phyloP scores from a whole-genome alignment of 2,797 vertebrate genomes.

The Thalassophryne amazonica region DNA sequence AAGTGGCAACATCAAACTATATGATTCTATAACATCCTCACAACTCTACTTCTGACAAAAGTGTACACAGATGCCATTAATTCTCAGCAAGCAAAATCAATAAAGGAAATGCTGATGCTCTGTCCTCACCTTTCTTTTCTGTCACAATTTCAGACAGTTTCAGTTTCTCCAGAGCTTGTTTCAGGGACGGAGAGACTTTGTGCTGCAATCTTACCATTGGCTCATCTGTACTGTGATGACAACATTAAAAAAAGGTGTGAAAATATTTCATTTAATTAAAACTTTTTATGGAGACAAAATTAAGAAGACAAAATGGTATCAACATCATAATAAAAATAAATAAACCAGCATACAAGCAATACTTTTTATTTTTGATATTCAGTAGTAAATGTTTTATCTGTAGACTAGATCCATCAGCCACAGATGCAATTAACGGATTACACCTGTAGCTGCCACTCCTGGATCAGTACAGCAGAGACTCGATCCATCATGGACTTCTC shows the following conservation, averaged over 20 bases:
- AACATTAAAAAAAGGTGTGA: slow-evolving; percentile 4
- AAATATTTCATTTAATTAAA: too few relatives aligned
- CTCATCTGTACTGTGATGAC: slow-evolving; percentile 85
- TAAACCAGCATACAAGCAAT: neutral
- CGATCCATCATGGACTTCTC: too few relatives aligned
- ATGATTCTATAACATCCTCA: too few relatives aligned
- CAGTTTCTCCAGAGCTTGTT: slow-evolving; percentile 93
- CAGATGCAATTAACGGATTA: too few relatives aligned
- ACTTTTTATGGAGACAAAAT: too few relatives aligned
- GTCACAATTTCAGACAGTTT: slow-evolving; percentile 82
- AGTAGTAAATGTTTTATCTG: slow-evolving; percentile 9
- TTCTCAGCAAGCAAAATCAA: neutral
- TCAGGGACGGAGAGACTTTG: slow-evolving; percentile 91
- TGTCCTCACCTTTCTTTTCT: slow-evolving; percentile 81
- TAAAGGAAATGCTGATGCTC: neutral
- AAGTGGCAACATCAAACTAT: too few relatives aligned
- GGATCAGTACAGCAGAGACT: too few relatives aligned
- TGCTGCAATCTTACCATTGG: slow-evolving; percentile 86
- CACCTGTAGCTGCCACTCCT: too few relatives aligned
- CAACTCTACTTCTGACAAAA: too few relatives aligned
- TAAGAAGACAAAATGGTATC: too few relatives aligned
- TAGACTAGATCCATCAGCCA: too few relatives aligned
- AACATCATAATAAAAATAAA: neutral
- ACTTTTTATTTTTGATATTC: neutral
- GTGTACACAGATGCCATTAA: too few relatives aligned